Conservation (phyloP, 2,797 vertebrate genomes). For the Tachyglossus aculeatus region DNA sequence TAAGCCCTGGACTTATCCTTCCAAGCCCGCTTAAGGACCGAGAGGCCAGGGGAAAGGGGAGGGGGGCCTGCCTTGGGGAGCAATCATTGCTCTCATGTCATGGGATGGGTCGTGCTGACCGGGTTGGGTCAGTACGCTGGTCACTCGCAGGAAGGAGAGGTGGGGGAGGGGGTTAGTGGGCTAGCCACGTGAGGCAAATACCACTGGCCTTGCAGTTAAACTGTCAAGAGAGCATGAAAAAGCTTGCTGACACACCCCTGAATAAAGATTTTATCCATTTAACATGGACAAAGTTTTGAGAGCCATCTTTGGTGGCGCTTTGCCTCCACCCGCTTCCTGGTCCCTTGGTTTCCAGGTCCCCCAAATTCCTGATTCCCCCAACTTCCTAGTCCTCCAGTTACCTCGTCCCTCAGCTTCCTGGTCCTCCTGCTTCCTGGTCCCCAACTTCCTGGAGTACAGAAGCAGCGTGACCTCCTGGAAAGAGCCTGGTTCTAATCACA, state of each 20-base stretch:
- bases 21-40: conserved; percentile 55
- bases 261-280: conserved; percentile 71
- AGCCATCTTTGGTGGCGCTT: conserved; percentile 69
- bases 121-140: conserved; percentile 69
- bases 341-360: no score
- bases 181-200: conserved; percentile 72
- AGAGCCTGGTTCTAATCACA: no score
- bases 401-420: no score
- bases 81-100: conserved; percentile 58
- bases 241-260: conserved; percentile 61
- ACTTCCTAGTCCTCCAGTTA: no score
- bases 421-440: no score
- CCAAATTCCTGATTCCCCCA: no score
- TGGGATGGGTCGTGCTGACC: conserved; percentile 68
- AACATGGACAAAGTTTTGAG: conserved; percentile 67
- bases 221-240: conserved; percentile 72
- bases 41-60: conserved; percentile 17
- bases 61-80: conserved; percentile 24
- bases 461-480: no score
- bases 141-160: conserved; percentile 53
- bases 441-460: no score
- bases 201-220: conserved; percentile 69
- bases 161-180: conserved; percentile 68
- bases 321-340: no score
- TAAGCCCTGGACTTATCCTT: conserved; percentile 61